Evolutionary conservation across 2,888 invertebrate genomes (phyloP).

Genomic region (Pocota personata): DNA sequence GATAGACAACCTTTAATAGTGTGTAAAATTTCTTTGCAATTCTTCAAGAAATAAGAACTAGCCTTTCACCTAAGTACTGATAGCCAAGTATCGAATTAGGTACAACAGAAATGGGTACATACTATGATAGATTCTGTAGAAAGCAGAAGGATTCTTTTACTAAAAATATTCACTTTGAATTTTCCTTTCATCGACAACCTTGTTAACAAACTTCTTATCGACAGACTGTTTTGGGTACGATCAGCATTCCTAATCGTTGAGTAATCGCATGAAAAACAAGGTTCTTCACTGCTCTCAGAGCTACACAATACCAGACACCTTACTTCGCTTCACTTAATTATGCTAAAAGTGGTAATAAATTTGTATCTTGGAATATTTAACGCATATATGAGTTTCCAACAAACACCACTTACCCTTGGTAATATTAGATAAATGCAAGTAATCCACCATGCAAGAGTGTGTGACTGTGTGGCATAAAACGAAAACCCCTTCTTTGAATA

Average conservation of each 20-base stretch:
- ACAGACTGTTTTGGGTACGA: background rate
- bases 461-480: background rate
- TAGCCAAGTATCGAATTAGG: too few species aligned
- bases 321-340: conserved; percentile 1
- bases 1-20: too few species aligned
- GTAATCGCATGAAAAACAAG: background rate
- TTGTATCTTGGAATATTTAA: conserved; percentile 1
- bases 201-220: background rate
- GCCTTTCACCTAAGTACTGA: too few species aligned
- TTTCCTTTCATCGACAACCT: background rate
- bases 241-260: background rate
- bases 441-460: conserved; percentile 1
- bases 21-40: too few species aligned
- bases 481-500: background rate
- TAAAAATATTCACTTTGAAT: too few species aligned
- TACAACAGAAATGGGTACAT: too few species aligned
- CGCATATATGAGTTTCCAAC: background rate
- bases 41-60: too few species aligned
- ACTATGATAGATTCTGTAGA: too few species aligned
- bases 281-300: background rate
- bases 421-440: background rate
- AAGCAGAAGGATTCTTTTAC: too few species aligned
- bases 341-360: background rate
- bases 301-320: background rate
- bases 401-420: conserved; percentile 15